Conservation (phyloP, 2,888 invertebrate species). For the Schizotus pectinicornis region DNA sequence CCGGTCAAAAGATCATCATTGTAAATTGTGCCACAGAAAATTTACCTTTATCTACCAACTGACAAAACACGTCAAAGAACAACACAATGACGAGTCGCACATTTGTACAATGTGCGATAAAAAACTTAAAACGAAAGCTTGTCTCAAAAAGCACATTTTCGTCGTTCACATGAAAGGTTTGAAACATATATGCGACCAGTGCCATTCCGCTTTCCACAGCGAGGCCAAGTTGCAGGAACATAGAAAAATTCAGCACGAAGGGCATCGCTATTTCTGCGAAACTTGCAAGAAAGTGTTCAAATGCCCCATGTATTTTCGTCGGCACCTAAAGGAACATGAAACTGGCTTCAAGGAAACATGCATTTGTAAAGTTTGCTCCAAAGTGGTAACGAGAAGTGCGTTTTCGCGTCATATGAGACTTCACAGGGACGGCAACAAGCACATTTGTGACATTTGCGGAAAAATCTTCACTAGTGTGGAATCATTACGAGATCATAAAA, state of each 20-base stretch:
- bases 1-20: background rate
- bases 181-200: slow-evolving; percentile 27
- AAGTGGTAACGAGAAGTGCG: background rate
- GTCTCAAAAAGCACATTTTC: background rate
- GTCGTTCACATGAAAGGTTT: slow-evolving; percentile 53
- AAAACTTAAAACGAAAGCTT: no score
- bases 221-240: background rate
- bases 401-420: slow-evolving; percentile 8
- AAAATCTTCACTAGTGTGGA: slow-evolving; percentile 32
- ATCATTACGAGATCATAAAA: slow-evolving; percentile 42
- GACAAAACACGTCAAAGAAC: background rate
- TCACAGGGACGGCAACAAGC: slow-evolving; percentile 7
- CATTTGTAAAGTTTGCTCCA: background rate
- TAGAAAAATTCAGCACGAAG: slow-evolving; percentile 21
- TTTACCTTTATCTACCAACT: background rate
- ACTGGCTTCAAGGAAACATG: background rate
- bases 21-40: slow-evolving; percentile 1
- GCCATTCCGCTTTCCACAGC: slow-evolving; percentile 27
- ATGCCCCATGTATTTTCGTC: no score
- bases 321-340: no score
- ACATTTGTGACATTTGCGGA: slow-evolving; percentile 46
- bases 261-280: background rate
- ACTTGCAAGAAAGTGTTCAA: no score
- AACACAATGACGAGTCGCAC: background rate
- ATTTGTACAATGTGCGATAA: background rate